A percentile compares a stretch with the other conserved stretches of the same genome.
Evolutionary conservation across 2,888 invertebrate species (phyloP).

Genomic region (Drosophila hamatofila): DNA sequence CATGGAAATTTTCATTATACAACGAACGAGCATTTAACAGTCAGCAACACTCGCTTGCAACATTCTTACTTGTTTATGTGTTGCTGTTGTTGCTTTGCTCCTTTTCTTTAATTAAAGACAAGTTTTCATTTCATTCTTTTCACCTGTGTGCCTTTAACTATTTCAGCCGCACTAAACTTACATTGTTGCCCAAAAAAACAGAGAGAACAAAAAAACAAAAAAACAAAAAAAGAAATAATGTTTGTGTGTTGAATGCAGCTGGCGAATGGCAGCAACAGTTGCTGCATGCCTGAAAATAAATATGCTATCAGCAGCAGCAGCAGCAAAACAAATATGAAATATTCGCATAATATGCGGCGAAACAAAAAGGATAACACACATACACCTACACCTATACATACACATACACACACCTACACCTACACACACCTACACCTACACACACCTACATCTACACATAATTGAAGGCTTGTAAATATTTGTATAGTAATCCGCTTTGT

Average conservation of each 20-base stretch:
- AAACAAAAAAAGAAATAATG: background rate
- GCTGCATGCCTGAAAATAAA: slow-evolving; percentile 32
- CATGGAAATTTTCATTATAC: too few species aligned
- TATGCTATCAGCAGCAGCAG: slow-evolving; percentile 40
- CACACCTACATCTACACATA: slow-evolving; percentile 23
- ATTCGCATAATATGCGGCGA: slow-evolving; percentile 28
- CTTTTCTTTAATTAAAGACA: slow-evolving; percentile 77
- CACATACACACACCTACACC: slow-evolving; percentile 6
- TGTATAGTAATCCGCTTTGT: slow-evolving; percentile 74
- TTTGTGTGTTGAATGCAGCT: slow-evolving; percentile 30
- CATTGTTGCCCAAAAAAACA: slow-evolving; percentile 46
- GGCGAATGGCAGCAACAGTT: slow-evolving; percentile 27
- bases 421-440: slow-evolving; percentile 18
- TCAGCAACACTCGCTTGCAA: background rate
- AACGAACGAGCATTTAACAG: background rate
- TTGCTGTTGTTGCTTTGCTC: slow-evolving; percentile 42
- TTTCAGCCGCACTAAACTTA: slow-evolving; percentile 52
- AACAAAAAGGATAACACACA: slow-evolving; percentile 34
- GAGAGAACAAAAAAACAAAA: background rate
- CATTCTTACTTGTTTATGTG: slow-evolving; percentile 17
- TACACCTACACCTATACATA: slow-evolving; percentile 18
- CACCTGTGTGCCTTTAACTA: slow-evolving; percentile 57
- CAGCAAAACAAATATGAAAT: slow-evolving; percentile 35
- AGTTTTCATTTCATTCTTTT: slow-evolving; percentile 75
- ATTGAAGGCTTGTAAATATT: slow-evolving; percentile 74